These are phyloP conservation scores for Cyclophora punctaria DNA, from an alignment of 2,888 invertebrate genomes.

Conservation along the genomic window DNA sequence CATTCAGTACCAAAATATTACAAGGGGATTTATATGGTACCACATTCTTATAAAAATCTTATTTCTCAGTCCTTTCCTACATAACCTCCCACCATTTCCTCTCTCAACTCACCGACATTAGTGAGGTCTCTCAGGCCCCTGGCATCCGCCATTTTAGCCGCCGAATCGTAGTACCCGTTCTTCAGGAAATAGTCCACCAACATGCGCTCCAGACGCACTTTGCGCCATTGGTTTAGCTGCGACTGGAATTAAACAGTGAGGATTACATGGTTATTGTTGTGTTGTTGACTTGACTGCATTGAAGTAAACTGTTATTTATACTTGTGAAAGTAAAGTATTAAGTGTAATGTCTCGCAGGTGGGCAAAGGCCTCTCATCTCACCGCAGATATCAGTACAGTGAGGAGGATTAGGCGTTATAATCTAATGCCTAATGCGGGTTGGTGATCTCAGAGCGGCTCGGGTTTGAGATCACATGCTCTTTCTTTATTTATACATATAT, in stretches of 20 bases:
- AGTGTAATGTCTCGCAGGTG: background rate
- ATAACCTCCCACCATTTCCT: too few species aligned
- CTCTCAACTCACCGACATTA: conserved; percentile 81
- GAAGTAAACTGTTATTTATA: background rate
- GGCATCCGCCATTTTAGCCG: conserved; percentile 88
- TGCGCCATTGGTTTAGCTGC: conserved; percentile 85
- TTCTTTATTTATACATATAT: too few species aligned
- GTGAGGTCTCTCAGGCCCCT: conserved; percentile 89
- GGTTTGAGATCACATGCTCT: too few species aligned
- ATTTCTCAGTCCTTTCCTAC: too few species aligned
- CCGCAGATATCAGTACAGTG: too few species aligned
- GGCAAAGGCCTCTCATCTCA: background rate
- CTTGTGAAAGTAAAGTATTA: background rate
- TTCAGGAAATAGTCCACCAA: conserved; percentile 96
- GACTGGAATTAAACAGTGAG: conserved; percentile 45
- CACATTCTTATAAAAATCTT: too few species aligned
- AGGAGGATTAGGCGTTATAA: too few species aligned
- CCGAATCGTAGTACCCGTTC: conserved; percentile 96
- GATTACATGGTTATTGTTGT: background rate
- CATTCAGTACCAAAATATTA: too few species aligned
- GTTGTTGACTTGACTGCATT: background rate
- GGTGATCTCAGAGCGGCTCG: too few species aligned
- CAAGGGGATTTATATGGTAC: too few species aligned
- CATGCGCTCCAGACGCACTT: conserved; percentile 94
- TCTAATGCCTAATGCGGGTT: too few species aligned